Percentiles rank a stretch among this genome's conserved stretches.
These are phyloP conservation scores for Drosophila seguyi DNA, from an alignment of 1,140 invertebrate species.

Conservation along the genomic window DNA sequence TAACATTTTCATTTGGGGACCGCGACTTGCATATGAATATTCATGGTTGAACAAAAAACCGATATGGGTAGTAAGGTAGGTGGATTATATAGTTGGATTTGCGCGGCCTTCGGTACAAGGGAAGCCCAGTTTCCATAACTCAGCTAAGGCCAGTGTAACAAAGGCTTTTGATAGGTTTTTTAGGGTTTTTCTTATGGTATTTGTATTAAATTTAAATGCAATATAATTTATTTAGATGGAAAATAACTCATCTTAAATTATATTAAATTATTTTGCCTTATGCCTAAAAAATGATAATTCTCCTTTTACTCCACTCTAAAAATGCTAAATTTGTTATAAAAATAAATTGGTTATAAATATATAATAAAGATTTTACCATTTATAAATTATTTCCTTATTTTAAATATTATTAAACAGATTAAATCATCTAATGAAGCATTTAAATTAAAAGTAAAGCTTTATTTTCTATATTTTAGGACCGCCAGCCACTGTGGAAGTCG, in stretches of 20 bases:
- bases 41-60: slow-evolving; percentile 38
- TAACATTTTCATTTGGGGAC: slow-evolving; percentile 70
- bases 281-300: too few species aligned
- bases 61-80: slow-evolving; percentile 24
- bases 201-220: too few species aligned
- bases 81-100: slow-evolving; percentile 38
- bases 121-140: slow-evolving; percentile 16
- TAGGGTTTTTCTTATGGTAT: background rate
- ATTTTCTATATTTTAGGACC: slow-evolving; percentile 86
- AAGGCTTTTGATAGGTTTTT: background rate
- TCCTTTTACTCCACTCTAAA: too few species aligned
- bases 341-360: too few species aligned
- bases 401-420: too few species aligned
- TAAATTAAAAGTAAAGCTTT: background rate
- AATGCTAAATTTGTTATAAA: too few species aligned
- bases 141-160: background rate
- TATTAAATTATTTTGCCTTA: too few species aligned
- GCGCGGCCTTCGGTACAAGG: slow-evolving; percentile 15
- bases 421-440: background rate
- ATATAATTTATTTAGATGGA: too few species aligned
- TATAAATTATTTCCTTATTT: background rate
- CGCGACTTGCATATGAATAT: slow-evolving; percentile 45
- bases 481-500: slow-evolving; percentile 92
- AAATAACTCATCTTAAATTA: background rate
- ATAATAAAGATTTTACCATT: background rate